Evolutionary conservation across 2,113 vertebrate species (phyloP), one percentile per base, ranked within the genome.

Genomic region (Xyrauchen texanus): DNA sequence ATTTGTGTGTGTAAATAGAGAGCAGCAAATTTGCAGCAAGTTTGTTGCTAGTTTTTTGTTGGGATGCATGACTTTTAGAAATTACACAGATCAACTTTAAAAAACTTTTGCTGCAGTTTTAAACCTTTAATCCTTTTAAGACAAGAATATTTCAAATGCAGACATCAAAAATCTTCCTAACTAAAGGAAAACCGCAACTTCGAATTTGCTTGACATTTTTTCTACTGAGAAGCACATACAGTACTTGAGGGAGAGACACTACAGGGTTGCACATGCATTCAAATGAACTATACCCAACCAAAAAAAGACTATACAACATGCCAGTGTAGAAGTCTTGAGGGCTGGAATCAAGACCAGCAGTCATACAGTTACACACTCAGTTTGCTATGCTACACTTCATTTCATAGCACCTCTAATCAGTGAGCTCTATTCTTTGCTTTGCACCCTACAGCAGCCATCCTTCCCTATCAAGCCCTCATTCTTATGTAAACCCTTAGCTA

Each of bases 401-500:
- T 78, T 78, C 66, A 52, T 49, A 47, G 51, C 46, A 42, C 58
- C 9, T 46, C 47, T 81, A 78, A 84, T 76, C 80, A 75, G 60
- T 44, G 67, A 63, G 57, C 9, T 8, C 57, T 15, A 52, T 80
- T 79, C 42, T 52, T 61, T 58, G 77, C 66, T 73, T 76, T 63
- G 62, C 53, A 73, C 77, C 60, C 70, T 68, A 47, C 62, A 67
- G 6, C 34, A 4, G 52, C 46, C 66, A 13, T 47, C 10, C 21
- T 34, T 34, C 21, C 21, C 46, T 34, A 1, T 34, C 21, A 34
- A 34, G 21, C 21, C 21, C 9, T 45, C 16, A n/a, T 16, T 42
- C 77, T 82, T 82, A 72, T 71, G 63, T 81, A 82, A 73, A 82
- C 72, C 58, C 45, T 81, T 53, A 79, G 21, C 78, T 84, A 81